phyloP scores from a whole-genome alignment of 1,140 invertebrate genomes.

The Plodia interpunctella region DNA sequence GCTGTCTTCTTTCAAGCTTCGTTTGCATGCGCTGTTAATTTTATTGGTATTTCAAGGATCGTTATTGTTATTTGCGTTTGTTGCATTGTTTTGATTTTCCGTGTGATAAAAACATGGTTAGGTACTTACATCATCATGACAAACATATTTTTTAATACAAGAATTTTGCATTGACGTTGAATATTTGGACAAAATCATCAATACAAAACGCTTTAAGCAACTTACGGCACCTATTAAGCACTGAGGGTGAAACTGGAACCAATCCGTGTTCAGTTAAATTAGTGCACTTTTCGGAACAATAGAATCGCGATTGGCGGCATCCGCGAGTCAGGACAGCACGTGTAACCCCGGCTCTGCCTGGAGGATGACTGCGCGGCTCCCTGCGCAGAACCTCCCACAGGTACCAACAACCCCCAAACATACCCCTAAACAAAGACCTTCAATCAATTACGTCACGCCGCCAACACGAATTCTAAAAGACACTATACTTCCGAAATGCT shows the following conservation, averaged over 20 bases:
- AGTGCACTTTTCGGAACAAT: slow-evolving; percentile 57
- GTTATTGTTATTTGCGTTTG: background rate
- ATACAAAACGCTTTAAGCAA: background rate
- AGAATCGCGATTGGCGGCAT: slow-evolving; percentile 40
- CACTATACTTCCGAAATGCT: slow-evolving; percentile 44
- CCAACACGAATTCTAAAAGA: slow-evolving; percentile 20
- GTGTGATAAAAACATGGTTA: background rate
- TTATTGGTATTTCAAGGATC: background rate
- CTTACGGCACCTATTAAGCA: background rate
- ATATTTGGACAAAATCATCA: background rate
- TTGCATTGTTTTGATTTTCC: background rate
- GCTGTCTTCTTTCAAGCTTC: background rate
- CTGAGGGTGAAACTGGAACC: slow-evolving; percentile 12
- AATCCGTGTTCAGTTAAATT: slow-evolving; percentile 37
- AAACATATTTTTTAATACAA: too few relatives aligned
- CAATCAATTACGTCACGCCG: slow-evolving; percentile 55
- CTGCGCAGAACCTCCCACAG: slow-evolving; percentile 54
- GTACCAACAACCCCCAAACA: slow-evolving; percentile 46
- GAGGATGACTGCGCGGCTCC: slow-evolving; percentile 56
- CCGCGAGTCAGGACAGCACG: slow-evolving; percentile 9
- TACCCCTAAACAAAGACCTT: slow-evolving; percentile 64
- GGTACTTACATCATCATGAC: background rate
- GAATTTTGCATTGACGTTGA: too few relatives aligned
- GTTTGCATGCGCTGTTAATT: background rate
- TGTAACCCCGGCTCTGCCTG: slow-evolving; percentile 31